phyloP scores from a whole-genome alignment of 2,113 vertebrate species.

The Anguilla rostrata region DNA sequence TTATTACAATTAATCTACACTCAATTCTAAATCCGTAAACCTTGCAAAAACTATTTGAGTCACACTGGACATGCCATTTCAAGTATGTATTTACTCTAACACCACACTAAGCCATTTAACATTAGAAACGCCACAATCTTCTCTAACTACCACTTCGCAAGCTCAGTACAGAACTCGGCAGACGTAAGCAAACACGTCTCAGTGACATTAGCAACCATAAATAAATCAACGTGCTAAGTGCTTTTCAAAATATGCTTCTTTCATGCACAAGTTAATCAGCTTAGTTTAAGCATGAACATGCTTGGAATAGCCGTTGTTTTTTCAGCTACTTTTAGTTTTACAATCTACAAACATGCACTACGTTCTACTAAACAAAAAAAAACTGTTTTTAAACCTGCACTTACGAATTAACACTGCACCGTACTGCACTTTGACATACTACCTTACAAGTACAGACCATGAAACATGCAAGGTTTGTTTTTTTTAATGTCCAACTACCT shows the following conservation, averaged over 20 bases:
- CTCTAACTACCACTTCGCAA: slow-evolving; percentile 22
- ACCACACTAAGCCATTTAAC: neutral
- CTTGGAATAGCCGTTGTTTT: neutral
- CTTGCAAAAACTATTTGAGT: slow-evolving; percentile 1
- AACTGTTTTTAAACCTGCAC: neutral
- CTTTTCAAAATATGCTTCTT: neutral
- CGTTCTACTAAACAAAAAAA: neutral
- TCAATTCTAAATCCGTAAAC: slow-evolving; percentile 14
- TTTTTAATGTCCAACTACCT: neutral
- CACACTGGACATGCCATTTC: slow-evolving; percentile 23
- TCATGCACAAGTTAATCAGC: neutral
- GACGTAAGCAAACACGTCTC: neutral
- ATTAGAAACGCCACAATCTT: slow-evolving; percentile 15
- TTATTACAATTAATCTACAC: slow-evolving; percentile 3
- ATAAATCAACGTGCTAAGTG: neutral
- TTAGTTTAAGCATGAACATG: neutral
- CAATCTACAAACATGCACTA: neutral
- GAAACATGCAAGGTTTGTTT: neutral
- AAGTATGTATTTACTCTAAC: slow-evolving; percentile 10
- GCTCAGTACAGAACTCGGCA: neutral
- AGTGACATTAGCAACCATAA: neutral
- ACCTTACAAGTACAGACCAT: neutral
- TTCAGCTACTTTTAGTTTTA: no score
- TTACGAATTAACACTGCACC: neutral
- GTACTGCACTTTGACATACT: neutral